Evolutionary conservation across 2,888 invertebrate genomes (phyloP).

Genomic region (Sinopyrophorus schimmeli): DNA sequence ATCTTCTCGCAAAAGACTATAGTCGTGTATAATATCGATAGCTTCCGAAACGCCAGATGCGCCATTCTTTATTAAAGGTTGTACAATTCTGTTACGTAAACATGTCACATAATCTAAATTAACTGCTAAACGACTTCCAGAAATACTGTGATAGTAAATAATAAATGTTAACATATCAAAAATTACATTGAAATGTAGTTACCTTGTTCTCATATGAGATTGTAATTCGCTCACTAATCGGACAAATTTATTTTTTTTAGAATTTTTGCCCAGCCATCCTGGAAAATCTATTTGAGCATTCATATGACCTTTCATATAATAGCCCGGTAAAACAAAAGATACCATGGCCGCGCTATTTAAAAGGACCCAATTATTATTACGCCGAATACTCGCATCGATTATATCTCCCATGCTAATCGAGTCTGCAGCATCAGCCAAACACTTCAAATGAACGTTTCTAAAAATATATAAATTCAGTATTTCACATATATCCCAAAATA

Average conservation of each 20-base stretch:
- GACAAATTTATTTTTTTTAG: slow-evolving; percentile 77
- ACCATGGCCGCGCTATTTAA: slow-evolving; percentile 85
- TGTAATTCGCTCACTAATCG: slow-evolving; percentile 83
- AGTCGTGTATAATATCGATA: slow-evolving; percentile 76
- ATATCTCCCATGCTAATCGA: slow-evolving; percentile 85
- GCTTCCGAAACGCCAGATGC: slow-evolving; percentile 72
- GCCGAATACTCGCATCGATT: slow-evolving; percentile 80
- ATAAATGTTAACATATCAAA: neutral
- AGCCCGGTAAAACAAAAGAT: slow-evolving; percentile 89
- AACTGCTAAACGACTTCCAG: slow-evolving; percentile 79
- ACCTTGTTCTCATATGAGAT: slow-evolving; percentile 83
- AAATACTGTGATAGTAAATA: slow-evolving; percentile 61
- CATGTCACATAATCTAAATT: slow-evolving; percentile 87
- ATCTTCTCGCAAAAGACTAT: slow-evolving; percentile 89
- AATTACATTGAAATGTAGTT: slow-evolving; percentile 13
- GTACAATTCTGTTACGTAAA: slow-evolving; percentile 73
- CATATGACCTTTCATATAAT: slow-evolving; percentile 79
- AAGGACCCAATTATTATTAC: slow-evolving; percentile 82
- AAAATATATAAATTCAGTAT: slow-evolving; percentile 5
- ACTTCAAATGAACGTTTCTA: slow-evolving; percentile 65
- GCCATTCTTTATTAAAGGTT: slow-evolving; percentile 73
- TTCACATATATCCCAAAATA: neutral
- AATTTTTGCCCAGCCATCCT: slow-evolving; percentile 95
- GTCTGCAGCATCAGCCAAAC: slow-evolving; percentile 81
- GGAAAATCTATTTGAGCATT: slow-evolving; percentile 87